These are phyloP conservation scores for Halisarca cf. caerulea DNA, from an alignment of 37 sponge, comb jelly and placozoan species.

Conservation along the genomic window DNA sequence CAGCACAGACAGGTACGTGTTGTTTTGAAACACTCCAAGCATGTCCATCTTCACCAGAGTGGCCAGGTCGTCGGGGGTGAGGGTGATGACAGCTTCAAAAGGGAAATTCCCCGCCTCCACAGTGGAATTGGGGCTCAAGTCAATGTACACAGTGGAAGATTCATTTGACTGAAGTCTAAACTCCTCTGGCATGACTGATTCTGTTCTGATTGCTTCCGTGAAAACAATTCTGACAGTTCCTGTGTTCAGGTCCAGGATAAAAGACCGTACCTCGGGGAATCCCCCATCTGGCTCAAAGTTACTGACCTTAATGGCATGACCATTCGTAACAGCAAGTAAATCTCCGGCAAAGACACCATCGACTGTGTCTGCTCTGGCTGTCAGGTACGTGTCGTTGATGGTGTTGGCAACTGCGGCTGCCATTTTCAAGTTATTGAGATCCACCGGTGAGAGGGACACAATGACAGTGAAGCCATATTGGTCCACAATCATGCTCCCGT, in stretches of 20 bases:
- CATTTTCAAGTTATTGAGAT: conserved; percentile 71
- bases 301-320: conserved; percentile 54
- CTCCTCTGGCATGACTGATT: conserved; percentile 36
- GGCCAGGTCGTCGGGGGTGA: conserved; percentile 62
- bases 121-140: conserved; percentile 11
- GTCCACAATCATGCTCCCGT: conserved; percentile 22
- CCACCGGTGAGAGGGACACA: conserved; percentile 49
- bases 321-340: conserved; percentile 75
- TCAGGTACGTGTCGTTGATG: conserved; percentile 59
- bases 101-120: not conserved
- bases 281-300: conserved; percentile 49
- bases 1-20: conserved; percentile 51
- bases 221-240: conserved; percentile 61
- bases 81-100: conserved; percentile 27
- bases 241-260: conserved; percentile 61
- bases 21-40: conserved; percentile 31
- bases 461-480: conserved; percentile 58
- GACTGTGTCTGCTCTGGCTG: conserved; percentile 61
- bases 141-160: conserved; percentile 2
- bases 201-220: conserved; percentile 61
- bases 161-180: conserved; percentile 37
- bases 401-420: conserved; percentile 46
- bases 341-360: conserved; percentile 76
- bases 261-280: conserved; percentile 59
- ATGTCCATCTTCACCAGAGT: conserved; percentile 37